A percentile compares a stretch with the other conserved stretches of the same genome.
Evolutionary conservation across 1,140 invertebrate species (phyloP).

Genomic region (Apis laboriosa): DNA sequence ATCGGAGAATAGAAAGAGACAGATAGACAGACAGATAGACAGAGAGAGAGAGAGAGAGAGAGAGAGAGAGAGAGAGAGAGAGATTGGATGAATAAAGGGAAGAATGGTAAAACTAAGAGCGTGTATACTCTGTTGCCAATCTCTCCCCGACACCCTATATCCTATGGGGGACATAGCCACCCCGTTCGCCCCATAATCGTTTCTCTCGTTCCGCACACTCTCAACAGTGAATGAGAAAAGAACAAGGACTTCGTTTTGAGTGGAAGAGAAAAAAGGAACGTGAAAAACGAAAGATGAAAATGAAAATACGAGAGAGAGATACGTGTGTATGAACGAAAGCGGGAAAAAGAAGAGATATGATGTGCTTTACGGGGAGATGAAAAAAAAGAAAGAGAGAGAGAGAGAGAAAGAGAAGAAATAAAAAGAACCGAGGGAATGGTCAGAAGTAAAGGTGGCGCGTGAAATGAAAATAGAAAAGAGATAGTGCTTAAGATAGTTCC

Average conservation of each 20-base stretch:
- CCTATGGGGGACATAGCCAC: slow-evolving; percentile 61
- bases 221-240: slow-evolving; percentile 35
- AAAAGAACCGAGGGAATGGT: not conserved
- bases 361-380: slow-evolving; percentile 6
- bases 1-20: not conserved
- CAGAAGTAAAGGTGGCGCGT: not conserved
- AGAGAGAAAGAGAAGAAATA: not conserved
- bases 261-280: not conserved
- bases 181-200: slow-evolving; percentile 68
- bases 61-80: not conserved
- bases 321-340: not conserved
- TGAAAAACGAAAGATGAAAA: slow-evolving; percentile 35
- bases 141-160: slow-evolving; percentile 68
- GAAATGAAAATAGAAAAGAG: slow-evolving; percentile 54
- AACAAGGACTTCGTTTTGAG: not conserved
- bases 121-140: slow-evolving; percentile 67
- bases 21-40: not conserved
- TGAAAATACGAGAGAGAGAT: slow-evolving; percentile 28
- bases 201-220: slow-evolving; percentile 59
- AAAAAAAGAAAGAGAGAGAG: not conserved
- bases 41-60: not conserved
- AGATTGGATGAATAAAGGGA: not conserved
- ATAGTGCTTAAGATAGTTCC: slow-evolving; percentile 1
- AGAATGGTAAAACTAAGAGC: slow-evolving; percentile 49
- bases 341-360: slow-evolving; percentile 34